A percentile compares a stretch with the other conserved stretches of the same genome.
phyloP scores from a whole-genome alignment of 2,888 invertebrate species.

The Cephus rjabovi region DNA sequence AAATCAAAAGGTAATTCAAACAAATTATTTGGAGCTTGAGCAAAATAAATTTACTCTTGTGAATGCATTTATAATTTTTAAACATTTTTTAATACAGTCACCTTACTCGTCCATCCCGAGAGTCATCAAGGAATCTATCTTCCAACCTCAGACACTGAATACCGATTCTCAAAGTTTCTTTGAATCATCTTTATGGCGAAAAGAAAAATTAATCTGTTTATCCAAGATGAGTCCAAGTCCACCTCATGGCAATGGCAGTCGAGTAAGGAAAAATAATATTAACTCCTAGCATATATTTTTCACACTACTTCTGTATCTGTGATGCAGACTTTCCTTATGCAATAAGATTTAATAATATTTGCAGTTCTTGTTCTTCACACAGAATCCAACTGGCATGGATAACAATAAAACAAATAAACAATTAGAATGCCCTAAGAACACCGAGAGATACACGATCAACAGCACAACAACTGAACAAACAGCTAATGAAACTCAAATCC shows the following conservation, averaged over 20 bases:
- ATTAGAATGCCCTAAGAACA: conserved; percentile 24
- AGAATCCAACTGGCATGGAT: conserved; percentile 2
- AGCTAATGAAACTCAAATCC: neutral
- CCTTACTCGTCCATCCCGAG: conserved; percentile 36
- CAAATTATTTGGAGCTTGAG: neutral
- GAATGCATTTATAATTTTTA: neutral
- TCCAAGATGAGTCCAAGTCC: conserved; percentile 44
- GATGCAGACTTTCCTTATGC: neutral
- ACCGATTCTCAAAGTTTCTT: conserved; percentile 44
- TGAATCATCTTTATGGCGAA: conserved; percentile 52
- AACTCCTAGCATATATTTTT: neutral
- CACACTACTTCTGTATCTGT: neutral
- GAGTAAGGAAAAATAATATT: neutral
- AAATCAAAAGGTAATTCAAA: conserved; percentile 22
- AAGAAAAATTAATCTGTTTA: conserved; percentile 52
- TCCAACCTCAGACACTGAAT: conserved; percentile 42
- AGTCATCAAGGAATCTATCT: conserved; percentile 38
- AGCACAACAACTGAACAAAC: neutral
- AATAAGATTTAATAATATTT: neutral
- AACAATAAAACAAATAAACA: conserved; percentile 3
- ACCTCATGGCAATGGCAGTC: conserved; percentile 16
- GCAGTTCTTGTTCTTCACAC: neutral
- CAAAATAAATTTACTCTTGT: neutral
- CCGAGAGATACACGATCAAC: conserved; percentile 33
- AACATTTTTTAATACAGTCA: conserved; percentile 23